phyloP scores from a whole-genome alignment of 2,113 vertebrate species.

The Eidolon helvum region DNA sequence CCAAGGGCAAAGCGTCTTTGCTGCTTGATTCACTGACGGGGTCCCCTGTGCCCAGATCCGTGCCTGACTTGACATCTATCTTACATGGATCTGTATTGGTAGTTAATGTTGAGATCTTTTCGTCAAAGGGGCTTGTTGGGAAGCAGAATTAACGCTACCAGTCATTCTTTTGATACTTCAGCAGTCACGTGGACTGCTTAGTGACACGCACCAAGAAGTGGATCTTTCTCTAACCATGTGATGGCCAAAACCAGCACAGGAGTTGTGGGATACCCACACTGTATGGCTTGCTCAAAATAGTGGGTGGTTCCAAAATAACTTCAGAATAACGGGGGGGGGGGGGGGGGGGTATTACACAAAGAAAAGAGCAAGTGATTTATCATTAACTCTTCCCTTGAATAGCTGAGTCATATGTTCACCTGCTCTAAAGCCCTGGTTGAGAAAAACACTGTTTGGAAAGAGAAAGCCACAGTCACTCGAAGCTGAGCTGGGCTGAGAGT shows the following conservation, averaged over 20 bases:
- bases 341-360: neutral
- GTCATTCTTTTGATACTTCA: neutral
- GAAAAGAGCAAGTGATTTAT: neutral
- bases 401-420: constrained; percentile 10
- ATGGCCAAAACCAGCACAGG: neutral
- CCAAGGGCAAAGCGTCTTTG: neutral
- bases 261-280: neutral
- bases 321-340: neutral
- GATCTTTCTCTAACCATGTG: neutral
- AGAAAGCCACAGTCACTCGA: neutral
- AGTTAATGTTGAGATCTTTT: neutral
- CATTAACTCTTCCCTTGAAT: neutral
- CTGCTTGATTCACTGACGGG: neutral
- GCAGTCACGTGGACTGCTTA: neutral
- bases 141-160: neutral
- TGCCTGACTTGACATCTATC: neutral
- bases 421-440: neutral
- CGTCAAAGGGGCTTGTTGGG: neutral
- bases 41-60: fast-evolving
- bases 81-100: neutral
- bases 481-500: constrained; percentile 4
- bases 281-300: neutral
- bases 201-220: neutral
- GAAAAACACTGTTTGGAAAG: neutral
- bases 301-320: neutral